These are phyloP conservation scores for Chymomyza amoena DNA, from an alignment of 2,888 invertebrate species.

Conservation along the genomic window DNA sequence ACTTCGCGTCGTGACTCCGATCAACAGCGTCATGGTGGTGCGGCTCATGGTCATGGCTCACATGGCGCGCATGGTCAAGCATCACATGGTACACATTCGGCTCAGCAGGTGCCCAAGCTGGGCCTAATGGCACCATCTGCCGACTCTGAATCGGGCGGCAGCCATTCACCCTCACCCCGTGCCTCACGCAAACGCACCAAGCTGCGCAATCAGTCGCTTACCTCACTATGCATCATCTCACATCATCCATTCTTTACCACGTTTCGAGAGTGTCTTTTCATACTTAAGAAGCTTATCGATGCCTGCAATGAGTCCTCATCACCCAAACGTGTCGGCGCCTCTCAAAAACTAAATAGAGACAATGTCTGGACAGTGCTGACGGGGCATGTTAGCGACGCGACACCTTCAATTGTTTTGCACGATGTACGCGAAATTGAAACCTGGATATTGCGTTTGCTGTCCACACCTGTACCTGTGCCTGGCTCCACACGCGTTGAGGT, in stretches of 20 bases:
- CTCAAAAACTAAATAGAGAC: slow-evolving; percentile 92
- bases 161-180: slow-evolving; percentile 91
- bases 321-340: slow-evolving; percentile 92
- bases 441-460: slow-evolving; percentile 97
- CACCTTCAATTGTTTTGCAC: slow-evolving; percentile 93
- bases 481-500: slow-evolving; percentile 91
- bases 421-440: slow-evolving; percentile 99
- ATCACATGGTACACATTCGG: background rate
- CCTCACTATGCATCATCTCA: slow-evolving; percentile 97
- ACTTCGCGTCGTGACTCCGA: slow-evolving; percentile 86
- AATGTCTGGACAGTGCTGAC: slow-evolving; percentile 98
- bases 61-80: slow-evolving; percentile 38
- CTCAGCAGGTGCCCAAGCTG: slow-evolving; percentile 80
- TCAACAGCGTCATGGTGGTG: slow-evolving; percentile 73
- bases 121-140: slow-evolving; percentile 84
- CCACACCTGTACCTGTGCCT: slow-evolving; percentile 98
- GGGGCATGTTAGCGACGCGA: slow-evolving; percentile 88
- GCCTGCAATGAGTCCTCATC: slow-evolving; percentile 97
- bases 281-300: slow-evolving; percentile 96
- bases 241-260: slow-evolving; percentile 99
- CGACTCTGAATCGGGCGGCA: slow-evolving; percentile 93
- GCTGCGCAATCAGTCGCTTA: slow-evolving; percentile 94
- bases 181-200: slow-evolving; percentile 90
- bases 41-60: slow-evolving; percentile 41
- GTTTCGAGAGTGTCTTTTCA: slow-evolving; percentile 98